phyloP scores from a whole-genome alignment of 1,140 invertebrate species.

The Procambarus virginalis region DNA sequence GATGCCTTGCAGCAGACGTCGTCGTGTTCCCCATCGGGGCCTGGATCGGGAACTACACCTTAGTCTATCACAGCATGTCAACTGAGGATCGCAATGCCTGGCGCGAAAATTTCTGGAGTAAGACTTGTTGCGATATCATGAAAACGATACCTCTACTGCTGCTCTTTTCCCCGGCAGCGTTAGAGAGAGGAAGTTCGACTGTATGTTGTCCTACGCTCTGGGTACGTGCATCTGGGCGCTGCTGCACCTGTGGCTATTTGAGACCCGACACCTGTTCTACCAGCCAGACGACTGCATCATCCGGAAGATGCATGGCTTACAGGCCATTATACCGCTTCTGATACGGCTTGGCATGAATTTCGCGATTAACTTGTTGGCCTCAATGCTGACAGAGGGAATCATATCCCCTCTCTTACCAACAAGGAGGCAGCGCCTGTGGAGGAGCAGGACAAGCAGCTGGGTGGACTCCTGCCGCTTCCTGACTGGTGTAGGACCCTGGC shows the following conservation, averaged over 20 bases:
- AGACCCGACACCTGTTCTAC: background rate
- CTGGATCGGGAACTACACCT: background rate
- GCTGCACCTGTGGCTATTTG: background rate
- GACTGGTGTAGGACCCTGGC: background rate
- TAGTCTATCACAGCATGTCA: background rate
- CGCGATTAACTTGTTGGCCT: background rate
- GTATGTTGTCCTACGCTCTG: conserved; percentile 27
- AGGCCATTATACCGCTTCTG: background rate
- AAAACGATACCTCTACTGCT: conserved; percentile 3
- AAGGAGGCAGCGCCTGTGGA: background rate
- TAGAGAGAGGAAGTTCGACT: conserved; percentile 24
- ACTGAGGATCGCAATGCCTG: background rate
- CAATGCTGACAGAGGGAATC: background rate
- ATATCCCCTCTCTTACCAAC: background rate
- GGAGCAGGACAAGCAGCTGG: background rate
- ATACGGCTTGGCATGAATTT: background rate
- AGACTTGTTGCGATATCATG: background rate
- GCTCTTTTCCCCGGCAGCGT: conserved; percentile 26
- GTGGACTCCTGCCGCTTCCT: conserved; percentile 3
- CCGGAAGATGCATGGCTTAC: background rate
- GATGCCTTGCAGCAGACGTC: background rate
- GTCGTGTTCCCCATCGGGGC: background rate
- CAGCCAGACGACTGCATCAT: conserved; percentile 13
- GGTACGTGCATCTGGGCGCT: conserved; percentile 16
- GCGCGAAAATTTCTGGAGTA: background rate